Evolutionary conservation across 2,888 invertebrate genomes (phyloP).

Genomic region (Cacoxenus indagator): DNA sequence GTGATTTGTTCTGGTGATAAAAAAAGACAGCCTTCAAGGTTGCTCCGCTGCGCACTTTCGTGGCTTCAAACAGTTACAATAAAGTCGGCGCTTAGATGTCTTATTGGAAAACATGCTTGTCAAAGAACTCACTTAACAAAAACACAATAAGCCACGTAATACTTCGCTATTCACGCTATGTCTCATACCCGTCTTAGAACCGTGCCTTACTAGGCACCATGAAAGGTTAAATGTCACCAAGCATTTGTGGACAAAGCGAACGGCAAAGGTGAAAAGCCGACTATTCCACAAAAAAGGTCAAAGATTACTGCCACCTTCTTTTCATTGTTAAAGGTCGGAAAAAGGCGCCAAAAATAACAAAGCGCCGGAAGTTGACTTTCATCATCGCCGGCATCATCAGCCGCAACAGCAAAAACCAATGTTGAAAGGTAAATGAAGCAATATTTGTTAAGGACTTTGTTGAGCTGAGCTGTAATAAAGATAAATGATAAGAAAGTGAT

Average conservation of each 20-base stretch:
- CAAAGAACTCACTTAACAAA: not conserved
- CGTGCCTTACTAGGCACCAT: not conserved
- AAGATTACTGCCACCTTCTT: too few species aligned
- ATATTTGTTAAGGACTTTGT: constrained; percentile 58
- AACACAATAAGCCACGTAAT: constrained; percentile 10
- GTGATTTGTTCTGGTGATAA: not conserved
- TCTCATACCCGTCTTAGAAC: not conserved
- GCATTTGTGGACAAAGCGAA: not conserved
- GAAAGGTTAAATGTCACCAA: constrained; percentile 3
- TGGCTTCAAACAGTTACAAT: too few species aligned
- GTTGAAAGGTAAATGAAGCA: constrained; percentile 60
- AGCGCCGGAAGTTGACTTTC: constrained; percentile 59
- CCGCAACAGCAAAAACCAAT: not conserved
- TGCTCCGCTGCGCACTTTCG: too few species aligned
- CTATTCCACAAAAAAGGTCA: constrained; percentile 36
- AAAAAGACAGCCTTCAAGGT: not conserved
- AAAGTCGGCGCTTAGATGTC: not conserved
- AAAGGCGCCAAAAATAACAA: constrained; percentile 47
- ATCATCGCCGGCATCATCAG: constrained; percentile 29
- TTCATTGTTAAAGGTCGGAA: constrained; percentile 23
- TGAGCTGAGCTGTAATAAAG: constrained; percentile 54
- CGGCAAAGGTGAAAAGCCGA: not conserved
- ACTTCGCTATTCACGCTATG: not conserved
- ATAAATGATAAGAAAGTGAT: constrained; percentile 63
- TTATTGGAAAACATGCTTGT: not conserved